Base-by-base conservation (phyloP, 2,888 invertebrate genomes). In the Philhelius pedissequus region DNA sequence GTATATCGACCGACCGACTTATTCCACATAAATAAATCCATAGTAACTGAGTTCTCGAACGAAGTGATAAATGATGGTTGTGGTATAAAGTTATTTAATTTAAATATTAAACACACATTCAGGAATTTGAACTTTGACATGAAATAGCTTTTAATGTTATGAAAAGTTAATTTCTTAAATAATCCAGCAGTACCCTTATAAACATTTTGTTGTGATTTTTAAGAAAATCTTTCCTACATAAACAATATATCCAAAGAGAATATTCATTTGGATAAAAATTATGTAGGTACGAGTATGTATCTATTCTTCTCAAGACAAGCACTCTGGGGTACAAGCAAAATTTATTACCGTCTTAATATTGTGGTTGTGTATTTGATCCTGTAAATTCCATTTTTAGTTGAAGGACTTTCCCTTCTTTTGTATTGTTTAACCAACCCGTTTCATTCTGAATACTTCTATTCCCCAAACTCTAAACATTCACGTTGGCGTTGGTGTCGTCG, bases 141-240 rank as follows among this genome's bases (percentile, higher is more conserved):
- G 35, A 32, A 78, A 83, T 83, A 32, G 78, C 78, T 73, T 74
- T 83, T 74, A 77, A 81, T 77, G 50, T 35, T 70, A 74, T 64
- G 43, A 60, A 71, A 70, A 64, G 38, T 64, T 64, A 68, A 58
- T 43, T 52, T 52, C 45, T 50, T 27, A 27, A 68, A 30, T 60
- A 73, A 50, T 71, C 64, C 43, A 45, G 13, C 15, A 52, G 13
- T 25, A 30, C 38, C 18, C 8, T 20, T 8, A 27, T 38, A 22
- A 6, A 43, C 1, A 20, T 30, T 32, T 20, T 27, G 43, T 45
- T 30, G n/a, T 50, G 25, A 35, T 66, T 58, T 35, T 5, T 25
- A 64, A 38, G 32, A 50, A 68, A 43, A 50, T 62, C 3, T 40
- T 50, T 50, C 45, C 3, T 8, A 48, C 48, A 48, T 48, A 64